These are phyloP conservation scores for Acrobasis suavella DNA, from an alignment of 2,888 invertebrate genomes.

Conservation along the genomic window DNA sequence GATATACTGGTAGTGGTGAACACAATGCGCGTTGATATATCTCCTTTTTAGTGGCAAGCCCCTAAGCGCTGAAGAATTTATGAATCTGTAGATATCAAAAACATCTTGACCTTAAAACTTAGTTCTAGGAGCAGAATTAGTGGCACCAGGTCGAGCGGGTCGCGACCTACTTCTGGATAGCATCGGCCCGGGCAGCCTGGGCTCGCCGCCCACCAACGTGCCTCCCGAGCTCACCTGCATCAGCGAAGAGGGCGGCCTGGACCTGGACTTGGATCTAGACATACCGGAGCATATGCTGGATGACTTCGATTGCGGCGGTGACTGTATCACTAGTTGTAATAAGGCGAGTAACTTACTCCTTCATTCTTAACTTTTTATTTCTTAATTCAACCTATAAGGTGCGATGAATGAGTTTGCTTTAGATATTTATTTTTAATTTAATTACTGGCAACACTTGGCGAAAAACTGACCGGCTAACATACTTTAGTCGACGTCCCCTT, in stretches of 20 bases:
- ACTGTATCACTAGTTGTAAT: constrained; percentile 92
- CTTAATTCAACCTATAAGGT: too few relatives aligned
- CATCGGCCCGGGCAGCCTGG: constrained; percentile 70
- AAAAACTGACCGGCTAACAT: too few relatives aligned
- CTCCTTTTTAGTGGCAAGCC: too few relatives aligned
- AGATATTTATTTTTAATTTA: too few relatives aligned
- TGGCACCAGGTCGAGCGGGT: constrained; percentile 68
- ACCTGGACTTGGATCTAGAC: constrained; percentile 88
- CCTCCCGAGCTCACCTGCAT: constrained; percentile 91
- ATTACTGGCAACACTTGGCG: too few relatives aligned
- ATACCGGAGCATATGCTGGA: constrained; percentile 88
- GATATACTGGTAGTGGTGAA: too few relatives aligned
- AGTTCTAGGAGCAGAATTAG: constrained; percentile 78
- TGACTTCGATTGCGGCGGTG: constrained; percentile 90
- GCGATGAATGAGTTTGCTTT: too few relatives aligned
- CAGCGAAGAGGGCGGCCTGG: constrained; percentile 92
- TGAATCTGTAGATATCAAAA: background rate
- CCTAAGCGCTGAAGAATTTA: too few relatives aligned
- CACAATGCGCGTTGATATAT: too few relatives aligned
- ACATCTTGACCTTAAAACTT: constrained; percentile 10
- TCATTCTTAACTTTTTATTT: too few relatives aligned
- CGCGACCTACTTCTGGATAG: constrained; percentile 69
- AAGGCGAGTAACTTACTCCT: constrained; percentile 68
- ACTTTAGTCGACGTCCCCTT: too few relatives aligned
- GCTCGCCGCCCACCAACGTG: constrained; percentile 75